Conservation (phyloP, 2,113 vertebrate species). For the Grantiella picta region DNA sequence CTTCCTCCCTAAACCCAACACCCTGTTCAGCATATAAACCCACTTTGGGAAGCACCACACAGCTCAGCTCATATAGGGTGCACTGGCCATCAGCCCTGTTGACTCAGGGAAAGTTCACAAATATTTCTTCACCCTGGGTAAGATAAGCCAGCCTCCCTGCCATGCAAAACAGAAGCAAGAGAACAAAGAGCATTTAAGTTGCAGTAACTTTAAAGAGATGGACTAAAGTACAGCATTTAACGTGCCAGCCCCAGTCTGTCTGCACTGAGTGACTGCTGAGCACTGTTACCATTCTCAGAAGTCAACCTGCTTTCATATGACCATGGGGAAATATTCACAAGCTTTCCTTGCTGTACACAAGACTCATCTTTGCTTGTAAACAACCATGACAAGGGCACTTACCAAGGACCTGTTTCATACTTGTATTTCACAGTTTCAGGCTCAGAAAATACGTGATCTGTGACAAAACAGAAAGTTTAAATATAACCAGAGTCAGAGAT, state of each 20-base stretch:
- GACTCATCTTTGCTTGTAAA: neutral
- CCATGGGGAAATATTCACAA: neutral
- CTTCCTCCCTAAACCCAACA: neutral
- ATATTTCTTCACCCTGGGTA: conserved; percentile 17
- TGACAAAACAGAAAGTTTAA: conserved; percentile 11
- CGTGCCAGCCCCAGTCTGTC: neutral
- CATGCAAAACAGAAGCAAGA: neutral
- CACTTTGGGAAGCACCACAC: neutral
- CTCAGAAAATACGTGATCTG: conserved; percentile 83
- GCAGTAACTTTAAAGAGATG: neutral
- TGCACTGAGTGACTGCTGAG: neutral
- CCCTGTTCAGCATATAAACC: neutral
- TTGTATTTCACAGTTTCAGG: conserved; percentile 90
- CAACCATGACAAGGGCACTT: conserved; percentile 7
- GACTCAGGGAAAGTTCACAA: conserved; percentile 50
- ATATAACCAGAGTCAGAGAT: neutral
- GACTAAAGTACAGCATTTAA: neutral
- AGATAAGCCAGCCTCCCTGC: neutral
- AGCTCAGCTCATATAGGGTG: neutral
- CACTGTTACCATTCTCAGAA: neutral
- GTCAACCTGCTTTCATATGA: neutral
- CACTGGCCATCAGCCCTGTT: neutral
- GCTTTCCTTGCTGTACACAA: neutral
- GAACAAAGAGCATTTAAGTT: conserved; percentile 32
- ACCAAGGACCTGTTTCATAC: conserved; percentile 95